Conservation (phyloP, 2,888 invertebrate genomes). For the Phyto melanocephala region DNA sequence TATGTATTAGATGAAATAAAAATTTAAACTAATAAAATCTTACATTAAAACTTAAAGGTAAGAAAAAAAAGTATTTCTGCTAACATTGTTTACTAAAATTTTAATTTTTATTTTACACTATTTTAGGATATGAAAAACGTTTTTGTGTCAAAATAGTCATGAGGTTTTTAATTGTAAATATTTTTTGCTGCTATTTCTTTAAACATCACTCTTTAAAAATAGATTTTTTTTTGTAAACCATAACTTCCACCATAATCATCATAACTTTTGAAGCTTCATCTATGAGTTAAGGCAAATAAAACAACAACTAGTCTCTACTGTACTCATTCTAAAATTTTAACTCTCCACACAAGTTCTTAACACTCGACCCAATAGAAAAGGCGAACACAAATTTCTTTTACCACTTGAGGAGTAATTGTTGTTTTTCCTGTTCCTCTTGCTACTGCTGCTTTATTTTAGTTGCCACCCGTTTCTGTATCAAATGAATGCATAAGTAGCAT, state of each 20-base stretch:
- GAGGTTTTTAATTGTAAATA: slow-evolving; percentile 28
- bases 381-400: slow-evolving; percentile 27
- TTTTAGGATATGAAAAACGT: too few species aligned
- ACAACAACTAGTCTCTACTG: not conserved
- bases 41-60: too few species aligned
- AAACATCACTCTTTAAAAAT: not conserved
- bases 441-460: slow-evolving; percentile 3
- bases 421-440: not conserved
- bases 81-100: too few species aligned
- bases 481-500: slow-evolving; percentile 51
- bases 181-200: not conserved
- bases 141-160: too few species aligned
- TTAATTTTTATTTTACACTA: too few species aligned
- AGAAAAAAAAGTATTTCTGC: too few species aligned
- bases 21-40: too few species aligned
- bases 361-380: not conserved
- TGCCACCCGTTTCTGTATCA: not conserved
- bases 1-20: too few species aligned
- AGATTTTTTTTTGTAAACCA: not conserved
- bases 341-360: not conserved
- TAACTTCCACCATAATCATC: slow-evolving; percentile 26
- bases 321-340: too few species aligned
- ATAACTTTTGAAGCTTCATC: slow-evolving; percentile 33
- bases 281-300: not conserved
- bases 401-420: slow-evolving; percentile 22